A percentile compares a stretch with the other conserved stretches of the same genome.
phyloP scores from a whole-genome alignment of 2,797 vertebrate species.

The Eulemur coronatus region DNA sequence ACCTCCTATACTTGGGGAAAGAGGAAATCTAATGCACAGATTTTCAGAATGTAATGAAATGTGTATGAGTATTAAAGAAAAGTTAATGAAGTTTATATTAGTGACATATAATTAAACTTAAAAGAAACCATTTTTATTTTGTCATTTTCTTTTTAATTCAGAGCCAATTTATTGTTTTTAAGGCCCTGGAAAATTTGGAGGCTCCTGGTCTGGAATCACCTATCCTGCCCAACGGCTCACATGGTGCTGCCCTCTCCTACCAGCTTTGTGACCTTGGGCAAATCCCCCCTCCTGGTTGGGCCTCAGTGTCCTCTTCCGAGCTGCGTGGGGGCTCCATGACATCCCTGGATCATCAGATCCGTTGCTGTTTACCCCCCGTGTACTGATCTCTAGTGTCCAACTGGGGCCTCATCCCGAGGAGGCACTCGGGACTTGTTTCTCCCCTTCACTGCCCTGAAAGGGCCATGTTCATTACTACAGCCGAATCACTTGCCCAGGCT shows the following conservation, averaged over 20 bases:
- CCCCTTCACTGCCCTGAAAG: background rate
- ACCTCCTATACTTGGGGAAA: background rate
- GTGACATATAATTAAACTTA: background rate
- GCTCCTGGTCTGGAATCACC: background rate
- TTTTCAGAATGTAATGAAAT: background rate
- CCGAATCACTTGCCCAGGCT: background rate
- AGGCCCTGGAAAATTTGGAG: background rate
- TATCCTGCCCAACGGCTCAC: background rate
- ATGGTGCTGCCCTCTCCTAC: background rate
- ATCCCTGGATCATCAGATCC: background rate
- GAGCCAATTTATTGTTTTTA: background rate
- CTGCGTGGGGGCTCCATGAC: accelerated
- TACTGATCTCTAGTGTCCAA: background rate
- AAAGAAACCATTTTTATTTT: background rate
- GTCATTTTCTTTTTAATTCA: background rate
- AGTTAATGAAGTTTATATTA: background rate
- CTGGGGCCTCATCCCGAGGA: background rate
- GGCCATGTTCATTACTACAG: background rate
- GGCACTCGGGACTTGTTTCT: accelerated
- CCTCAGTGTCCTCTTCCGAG: background rate
- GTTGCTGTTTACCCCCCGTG: background rate
- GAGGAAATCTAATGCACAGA: background rate
- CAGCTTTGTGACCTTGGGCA: background rate
- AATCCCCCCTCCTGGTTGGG: no score
- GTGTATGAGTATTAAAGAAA: background rate